Evolutionary conservation across 2,888 invertebrate species (phyloP), one percentile per base, ranked within the genome.

Genomic region (Arctia plantaginis): DNA sequence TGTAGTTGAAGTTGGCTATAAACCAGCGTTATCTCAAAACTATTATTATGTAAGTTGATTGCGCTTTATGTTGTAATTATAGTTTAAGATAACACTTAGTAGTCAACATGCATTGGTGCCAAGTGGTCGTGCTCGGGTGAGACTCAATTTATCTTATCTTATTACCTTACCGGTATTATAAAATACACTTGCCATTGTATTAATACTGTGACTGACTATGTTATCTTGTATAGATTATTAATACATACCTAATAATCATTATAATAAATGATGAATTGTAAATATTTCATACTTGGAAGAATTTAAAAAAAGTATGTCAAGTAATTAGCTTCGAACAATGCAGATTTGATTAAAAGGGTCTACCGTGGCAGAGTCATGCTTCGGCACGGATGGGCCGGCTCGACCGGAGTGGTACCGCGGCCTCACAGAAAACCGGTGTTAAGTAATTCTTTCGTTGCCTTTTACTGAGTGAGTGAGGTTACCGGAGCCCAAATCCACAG

Each of bases 51-150:
- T 51, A 8, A 1, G 23, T 51, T 23, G 23, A 51, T 18, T 23
- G 8, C 23, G 51, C 51, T 51, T 51, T 51, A 51, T 20, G 51
- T 30, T 4, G 15, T 30, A 30, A 30, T 62, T 30, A 62, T 15
- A 15, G 27, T 15, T 62, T 2, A 18, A 30, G 59, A 27, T 62
- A 62, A 15, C 30, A 62, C 4, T 30, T 7, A 67, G 66, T 44
- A 18, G 1, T 47, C 67, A 67, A 67, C 30, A 67, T 67, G 67
- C 23, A 10, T 44, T 47, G 27, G 67, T 30, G 23, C 30, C 30
- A 30, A 30, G 67, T 23, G 30, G 44, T 67, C 30, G 67, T 44
- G 67, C 44, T 67, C 47, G 44, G 67, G 67, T 67, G 44, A 67
- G 67, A 30, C 1, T 1, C 13, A 62, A 18, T 4, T 41, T 44